These are phyloP conservation scores for Hormaphis cornu DNA, from an alignment of 1,140 invertebrate species.

Conservation along the genomic window DNA sequence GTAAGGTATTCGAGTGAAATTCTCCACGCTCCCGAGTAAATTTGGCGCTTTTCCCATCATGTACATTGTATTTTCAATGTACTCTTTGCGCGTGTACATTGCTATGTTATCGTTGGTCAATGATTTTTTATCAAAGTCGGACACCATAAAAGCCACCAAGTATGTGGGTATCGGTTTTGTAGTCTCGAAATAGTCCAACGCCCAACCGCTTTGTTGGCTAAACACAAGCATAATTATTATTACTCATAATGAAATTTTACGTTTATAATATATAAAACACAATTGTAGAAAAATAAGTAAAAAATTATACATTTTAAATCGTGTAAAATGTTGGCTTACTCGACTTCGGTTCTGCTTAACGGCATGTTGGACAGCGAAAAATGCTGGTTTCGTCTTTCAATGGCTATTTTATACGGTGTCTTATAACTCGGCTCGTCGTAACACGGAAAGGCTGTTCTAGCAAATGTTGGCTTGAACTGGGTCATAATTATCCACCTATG, in stretches of 20 bases:
- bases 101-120: slow-evolving; percentile 40
- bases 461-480: slow-evolving; percentile 53
- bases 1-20: slow-evolving; percentile 35
- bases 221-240: slow-evolving; percentile 38
- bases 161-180: slow-evolving; percentile 72
- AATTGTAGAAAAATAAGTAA: no score
- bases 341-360: not conserved
- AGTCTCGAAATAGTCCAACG: slow-evolving; percentile 69
- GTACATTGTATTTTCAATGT: slow-evolving; percentile 42
- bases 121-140: slow-evolving; percentile 48
- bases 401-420: slow-evolving; percentile 46
- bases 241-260: not conserved
- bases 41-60: slow-evolving; percentile 44
- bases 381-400: slow-evolving; percentile 21
- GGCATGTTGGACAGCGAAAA: slow-evolving; percentile 38
- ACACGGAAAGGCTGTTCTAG: slow-evolving; percentile 55
- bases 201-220: slow-evolving; percentile 47
- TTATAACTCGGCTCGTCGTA: slow-evolving; percentile 59
- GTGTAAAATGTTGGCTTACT: slow-evolving; percentile 9
- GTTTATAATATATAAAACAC: no score
- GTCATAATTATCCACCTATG: slow-evolving; percentile 48
- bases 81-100: slow-evolving; percentile 59
- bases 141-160: slow-evolving; percentile 59
- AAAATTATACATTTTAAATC: no score
- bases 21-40: slow-evolving; percentile 37